phyloP scores from a whole-genome alignment of 2,888 invertebrate species.

The Metacarcinus magister region DNA sequence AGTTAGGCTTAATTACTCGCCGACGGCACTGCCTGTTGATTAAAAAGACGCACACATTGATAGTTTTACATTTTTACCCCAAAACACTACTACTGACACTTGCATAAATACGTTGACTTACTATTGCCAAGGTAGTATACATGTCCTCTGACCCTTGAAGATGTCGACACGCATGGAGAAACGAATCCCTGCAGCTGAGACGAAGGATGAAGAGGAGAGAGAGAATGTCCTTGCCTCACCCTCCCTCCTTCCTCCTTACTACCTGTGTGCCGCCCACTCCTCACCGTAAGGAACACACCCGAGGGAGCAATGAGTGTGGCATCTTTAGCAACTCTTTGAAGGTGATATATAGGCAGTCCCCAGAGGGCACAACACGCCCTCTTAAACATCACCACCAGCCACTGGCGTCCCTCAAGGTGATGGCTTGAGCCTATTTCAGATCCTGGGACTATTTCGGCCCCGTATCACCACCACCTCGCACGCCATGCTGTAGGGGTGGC shows the following conservation, averaged over 20 bases:
- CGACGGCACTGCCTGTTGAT: not conserved
- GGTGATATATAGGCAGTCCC: slow-evolving; percentile 3
- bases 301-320: not conserved
- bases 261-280: not conserved
- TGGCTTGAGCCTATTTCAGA: slow-evolving; percentile 26
- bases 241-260: not conserved
- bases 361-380: slow-evolving; percentile 4
- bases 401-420: slow-evolving; percentile 26
- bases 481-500: not conserved
- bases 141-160: not conserved
- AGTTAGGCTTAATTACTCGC: not conserved
- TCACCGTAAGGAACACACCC: slow-evolving; percentile 6
- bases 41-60: not conserved
- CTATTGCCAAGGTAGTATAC: not conserved
- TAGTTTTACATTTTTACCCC: not conserved
- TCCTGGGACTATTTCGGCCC: not conserved
- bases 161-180: not conserved
- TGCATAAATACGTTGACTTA: not conserved
- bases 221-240: not conserved
- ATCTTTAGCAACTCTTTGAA: slow-evolving; percentile 26
- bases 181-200: not conserved
- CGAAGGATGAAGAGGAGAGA: not conserved
- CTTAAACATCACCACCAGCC: slow-evolving; percentile 15
- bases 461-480: not conserved
- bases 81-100: too few species aligned